A percentile compares a stretch with the other conserved stretches of the same genome.
Evolutionary conservation across 2,797 vertebrate genomes (phyloP).

Genomic region (Philypnodon macrostomus): DNA sequence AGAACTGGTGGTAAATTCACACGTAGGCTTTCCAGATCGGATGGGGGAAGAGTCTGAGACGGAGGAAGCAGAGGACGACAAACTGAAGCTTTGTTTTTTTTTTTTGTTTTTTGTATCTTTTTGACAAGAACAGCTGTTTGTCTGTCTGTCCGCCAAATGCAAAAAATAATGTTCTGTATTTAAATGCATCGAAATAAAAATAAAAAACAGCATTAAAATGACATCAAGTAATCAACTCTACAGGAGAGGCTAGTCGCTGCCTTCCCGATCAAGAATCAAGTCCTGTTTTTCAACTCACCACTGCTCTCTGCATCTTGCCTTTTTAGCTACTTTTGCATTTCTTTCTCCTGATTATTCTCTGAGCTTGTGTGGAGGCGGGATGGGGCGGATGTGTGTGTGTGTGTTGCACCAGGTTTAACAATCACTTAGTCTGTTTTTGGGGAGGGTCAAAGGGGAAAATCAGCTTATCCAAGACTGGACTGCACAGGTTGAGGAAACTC

Average conservation of each 20-base stretch:
- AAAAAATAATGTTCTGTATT: constrained; percentile 78
- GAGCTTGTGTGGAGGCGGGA: constrained; percentile 33
- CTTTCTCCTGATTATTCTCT: constrained; percentile 37
- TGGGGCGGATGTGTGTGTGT: too few relatives aligned
- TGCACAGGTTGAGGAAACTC: constrained; percentile 73
- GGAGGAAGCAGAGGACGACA: constrained; percentile 63
- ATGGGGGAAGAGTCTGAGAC: background rate
- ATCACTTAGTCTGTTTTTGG: constrained; percentile 14
- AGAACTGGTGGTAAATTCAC: constrained; percentile 55
- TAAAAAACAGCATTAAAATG: constrained; percentile 74
- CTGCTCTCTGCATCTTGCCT: constrained; percentile 34
- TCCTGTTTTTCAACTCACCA: constrained; percentile 57
- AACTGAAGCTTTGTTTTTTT: constrained; percentile 76
- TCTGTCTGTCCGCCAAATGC: constrained; percentile 66
- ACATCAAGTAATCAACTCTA: constrained; percentile 76
- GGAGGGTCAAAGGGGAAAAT: constrained; percentile 30
- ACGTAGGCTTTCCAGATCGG: constrained; percentile 50
- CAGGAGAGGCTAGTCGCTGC: constrained; percentile 58
- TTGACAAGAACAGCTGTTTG: constrained; percentile 59
- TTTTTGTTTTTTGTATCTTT: too few relatives aligned
- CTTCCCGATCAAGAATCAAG: constrained; percentile 68
- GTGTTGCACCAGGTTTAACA: constrained; percentile 32
- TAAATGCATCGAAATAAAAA: constrained; percentile 34
- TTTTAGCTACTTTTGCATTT: constrained; percentile 35
- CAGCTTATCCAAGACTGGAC: constrained; percentile 80